These are phyloP conservation scores for Odobenus rosmarus DNA, from an alignment of 2,113 vertebrate genomes.

Conservation along the genomic window DNA sequence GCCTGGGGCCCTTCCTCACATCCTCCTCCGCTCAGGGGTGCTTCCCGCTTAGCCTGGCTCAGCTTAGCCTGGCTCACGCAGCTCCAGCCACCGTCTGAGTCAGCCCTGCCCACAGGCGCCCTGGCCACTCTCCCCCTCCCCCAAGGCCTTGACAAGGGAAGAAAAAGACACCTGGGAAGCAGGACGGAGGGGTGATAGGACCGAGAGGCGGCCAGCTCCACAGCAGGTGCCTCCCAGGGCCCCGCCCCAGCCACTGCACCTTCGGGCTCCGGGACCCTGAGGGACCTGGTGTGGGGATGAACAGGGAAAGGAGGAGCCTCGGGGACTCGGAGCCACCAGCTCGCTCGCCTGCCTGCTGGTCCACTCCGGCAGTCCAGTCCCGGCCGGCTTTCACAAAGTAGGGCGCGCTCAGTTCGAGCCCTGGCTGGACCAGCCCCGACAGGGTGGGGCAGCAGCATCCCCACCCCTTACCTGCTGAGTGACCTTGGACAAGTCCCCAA, in stretches of 20 bases:
- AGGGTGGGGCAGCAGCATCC: background rate
- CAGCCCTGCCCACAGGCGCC: background rate
- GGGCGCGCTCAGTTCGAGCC: background rate
- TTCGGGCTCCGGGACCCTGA: background rate
- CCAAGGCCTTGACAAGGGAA: background rate
- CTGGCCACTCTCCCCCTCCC: background rate
- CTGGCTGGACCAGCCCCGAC: background rate
- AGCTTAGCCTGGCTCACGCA: background rate
- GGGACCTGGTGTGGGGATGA: fast-evolving
- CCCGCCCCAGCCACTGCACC: background rate
- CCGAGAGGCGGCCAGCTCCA: fast-evolving
- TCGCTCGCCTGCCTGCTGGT: background rate
- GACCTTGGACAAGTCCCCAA: slow-evolving; percentile 75
- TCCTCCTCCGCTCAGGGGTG: background rate
- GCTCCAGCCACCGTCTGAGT: background rate
- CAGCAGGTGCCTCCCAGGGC: background rate
- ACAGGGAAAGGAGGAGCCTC: background rate
- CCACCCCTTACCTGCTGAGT: slow-evolving; percentile 46
- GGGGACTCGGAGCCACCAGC: background rate
- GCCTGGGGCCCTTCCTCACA: background rate
- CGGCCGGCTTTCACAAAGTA: background rate
- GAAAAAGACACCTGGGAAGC: background rate
- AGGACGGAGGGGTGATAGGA: background rate
- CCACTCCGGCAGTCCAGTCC: background rate
- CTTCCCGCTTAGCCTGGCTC: background rate